Evolutionary conservation across 2,888 invertebrate genomes (phyloP), one percentile per base, ranked within the genome.

Genomic region (Parnassius orleans): DNA sequence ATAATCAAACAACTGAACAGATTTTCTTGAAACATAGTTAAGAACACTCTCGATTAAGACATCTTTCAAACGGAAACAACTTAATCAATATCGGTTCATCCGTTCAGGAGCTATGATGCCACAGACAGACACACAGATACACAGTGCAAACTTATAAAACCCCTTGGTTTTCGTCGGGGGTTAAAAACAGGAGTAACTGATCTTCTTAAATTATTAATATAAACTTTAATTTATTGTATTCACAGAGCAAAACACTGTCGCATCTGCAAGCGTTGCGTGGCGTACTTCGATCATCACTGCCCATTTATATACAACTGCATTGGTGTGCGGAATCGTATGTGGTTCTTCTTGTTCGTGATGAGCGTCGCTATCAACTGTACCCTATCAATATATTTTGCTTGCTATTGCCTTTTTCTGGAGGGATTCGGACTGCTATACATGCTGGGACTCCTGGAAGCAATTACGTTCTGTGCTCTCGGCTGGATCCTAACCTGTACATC

Each of bases 271-370:
- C 94, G 97, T 63, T 97, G 97, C 78, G 96, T 97, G 2, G 94
- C 95, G 1, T 97, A 97, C 81, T 98, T 98, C 78, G 98, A 98
- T 81, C 98, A 98, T 85, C 98, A 98, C 81, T 98, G 98, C 80
- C 98, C 98, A 0, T 98, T 98, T 80, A 97, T 98, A 73, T 97
- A 98, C 86, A 98, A 98, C 82, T 98, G 98, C 82, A 97, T 98
- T 15, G 98, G 98, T 1, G 92, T 98, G 48, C 94, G 95, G 65
- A 98, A 98, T 87, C 94, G 98, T 76, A 96, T 97, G 93, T 98
- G 98, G 97, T 98, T 98, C 90, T 96, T 97, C 81, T 86, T 97
- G 61, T 98, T 98, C 81, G 96, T 97, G 1, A 94, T 96, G 92
- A 96, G 96, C 74, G 95, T 97, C 43, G 96, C 97, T 10, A 95